Conservation (phyloP, 2,797 vertebrate genomes). For the Glyptemys insculpta region DNA sequence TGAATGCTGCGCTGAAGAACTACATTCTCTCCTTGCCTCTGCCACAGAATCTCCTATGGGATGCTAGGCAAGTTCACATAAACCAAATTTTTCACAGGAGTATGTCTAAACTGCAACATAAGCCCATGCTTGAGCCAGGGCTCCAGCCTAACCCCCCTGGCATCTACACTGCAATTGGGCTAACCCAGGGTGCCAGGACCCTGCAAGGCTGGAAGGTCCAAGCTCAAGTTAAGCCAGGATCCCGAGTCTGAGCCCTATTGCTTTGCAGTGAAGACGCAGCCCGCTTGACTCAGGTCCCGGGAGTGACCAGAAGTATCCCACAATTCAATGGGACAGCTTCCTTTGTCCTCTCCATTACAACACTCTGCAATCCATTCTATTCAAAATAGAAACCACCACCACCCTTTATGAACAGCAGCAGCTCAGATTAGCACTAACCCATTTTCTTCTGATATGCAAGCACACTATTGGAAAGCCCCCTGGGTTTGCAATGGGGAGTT, state of each 20-base stretch:
- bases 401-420: not conserved
- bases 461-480: not conserved
- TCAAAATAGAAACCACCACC: not conserved
- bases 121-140: too few species aligned
- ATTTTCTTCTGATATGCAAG: not conserved
- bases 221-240: not conserved
- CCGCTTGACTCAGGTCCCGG: not conserved
- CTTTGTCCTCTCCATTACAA: not conserved
- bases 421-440: not conserved
- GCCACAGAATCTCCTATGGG: not conserved
- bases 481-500: not conserved
- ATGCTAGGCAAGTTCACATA: not conserved
- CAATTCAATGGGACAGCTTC: not conserved
- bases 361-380: not conserved
- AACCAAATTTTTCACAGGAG: not conserved
- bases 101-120: not conserved
- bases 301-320: not conserved
- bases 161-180: not conserved
- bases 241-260: too few species aligned
- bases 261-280: not conserved
- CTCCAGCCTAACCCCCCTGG: not conserved
- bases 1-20: not conserved
- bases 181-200: not conserved
- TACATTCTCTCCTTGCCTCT: not conserved
- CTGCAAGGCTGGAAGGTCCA: not conserved